Evolutionary conservation across 2,797 vertebrate species (phyloP).

Genomic region (Hafferia zeledoni): DNA sequence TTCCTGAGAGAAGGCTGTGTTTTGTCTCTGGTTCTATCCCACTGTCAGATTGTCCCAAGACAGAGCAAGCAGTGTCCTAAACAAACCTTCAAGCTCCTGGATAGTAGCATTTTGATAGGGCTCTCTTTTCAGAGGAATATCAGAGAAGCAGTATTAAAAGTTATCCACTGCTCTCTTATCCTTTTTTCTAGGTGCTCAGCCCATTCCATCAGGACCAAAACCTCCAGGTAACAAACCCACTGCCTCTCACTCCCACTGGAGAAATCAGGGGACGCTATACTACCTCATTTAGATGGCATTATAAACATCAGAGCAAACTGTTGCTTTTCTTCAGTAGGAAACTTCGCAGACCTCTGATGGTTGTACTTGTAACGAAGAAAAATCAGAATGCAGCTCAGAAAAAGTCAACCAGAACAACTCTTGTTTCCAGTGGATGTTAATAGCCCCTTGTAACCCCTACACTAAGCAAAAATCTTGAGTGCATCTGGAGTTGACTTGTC

Average conservation of each 20-base stretch:
- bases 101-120: not conserved
- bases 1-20: not conserved
- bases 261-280: not conserved
- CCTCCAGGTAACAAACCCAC: not conserved
- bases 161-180: conserved; percentile 17
- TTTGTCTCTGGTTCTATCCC: not conserved
- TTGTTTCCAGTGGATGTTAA: not conserved
- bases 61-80: not conserved
- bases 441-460: not conserved
- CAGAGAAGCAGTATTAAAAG: not conserved
- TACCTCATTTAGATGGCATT: not conserved
- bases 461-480: not conserved
- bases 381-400: not conserved
- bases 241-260: not conserved
- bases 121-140: not conserved
- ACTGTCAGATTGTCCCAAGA: not conserved
- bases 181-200: conserved; percentile 6
- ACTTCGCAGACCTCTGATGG: not conserved
- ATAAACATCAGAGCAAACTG: not conserved
- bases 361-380: not conserved
- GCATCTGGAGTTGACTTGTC: accelerated
- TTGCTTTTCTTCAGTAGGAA: conserved; percentile 25
- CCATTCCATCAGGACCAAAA: conserved; percentile 27
- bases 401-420: not conserved
- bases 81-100: not conserved